These are phyloP conservation scores for Pherbina coryleti DNA, from an alignment of 2,888 invertebrate genomes.

Conservation along the genomic window DNA sequence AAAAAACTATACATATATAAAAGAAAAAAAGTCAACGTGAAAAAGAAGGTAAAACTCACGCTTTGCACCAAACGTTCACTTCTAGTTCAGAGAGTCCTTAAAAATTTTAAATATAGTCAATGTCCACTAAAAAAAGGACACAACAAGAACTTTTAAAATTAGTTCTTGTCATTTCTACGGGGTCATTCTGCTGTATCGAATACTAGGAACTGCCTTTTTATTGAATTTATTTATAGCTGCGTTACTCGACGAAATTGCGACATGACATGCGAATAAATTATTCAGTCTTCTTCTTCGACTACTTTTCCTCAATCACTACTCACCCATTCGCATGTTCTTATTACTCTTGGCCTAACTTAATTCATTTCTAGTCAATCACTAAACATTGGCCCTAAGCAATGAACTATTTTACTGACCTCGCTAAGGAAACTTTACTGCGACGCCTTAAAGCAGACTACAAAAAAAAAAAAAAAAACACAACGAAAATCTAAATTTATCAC, in stretches of 20 bases:
- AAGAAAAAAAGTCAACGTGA: too few relatives aligned
- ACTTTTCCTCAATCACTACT: background rate
- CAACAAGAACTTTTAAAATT: too few relatives aligned
- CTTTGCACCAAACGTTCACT: too few relatives aligned
- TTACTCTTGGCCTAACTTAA: background rate
- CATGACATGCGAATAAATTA: background rate
- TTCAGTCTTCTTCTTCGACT: background rate
- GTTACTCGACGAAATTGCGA: background rate
- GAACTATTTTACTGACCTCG: slow-evolving; percentile 1
- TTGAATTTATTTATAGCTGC: background rate
- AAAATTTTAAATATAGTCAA: too few relatives aligned
- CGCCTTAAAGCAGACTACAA: background rate
- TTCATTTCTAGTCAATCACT: background rate
- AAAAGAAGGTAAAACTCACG: too few relatives aligned
- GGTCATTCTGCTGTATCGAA: too few relatives aligned
- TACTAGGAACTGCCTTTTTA: too few relatives aligned
- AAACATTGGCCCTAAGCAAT: slow-evolving; percentile 4
- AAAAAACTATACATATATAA: too few relatives aligned
- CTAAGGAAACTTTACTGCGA: background rate
- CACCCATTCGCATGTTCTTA: background rate
- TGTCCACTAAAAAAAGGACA: too few relatives aligned
- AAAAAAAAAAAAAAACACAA: background rate
- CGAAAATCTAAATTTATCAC: too few relatives aligned
- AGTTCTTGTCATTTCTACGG: too few relatives aligned
- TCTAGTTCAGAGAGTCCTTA: too few relatives aligned